Evolutionary conservation across 2,888 invertebrate species (phyloP), one percentile per base, ranked within the genome.

Genomic region (Pilophorus perplexus): DNA sequence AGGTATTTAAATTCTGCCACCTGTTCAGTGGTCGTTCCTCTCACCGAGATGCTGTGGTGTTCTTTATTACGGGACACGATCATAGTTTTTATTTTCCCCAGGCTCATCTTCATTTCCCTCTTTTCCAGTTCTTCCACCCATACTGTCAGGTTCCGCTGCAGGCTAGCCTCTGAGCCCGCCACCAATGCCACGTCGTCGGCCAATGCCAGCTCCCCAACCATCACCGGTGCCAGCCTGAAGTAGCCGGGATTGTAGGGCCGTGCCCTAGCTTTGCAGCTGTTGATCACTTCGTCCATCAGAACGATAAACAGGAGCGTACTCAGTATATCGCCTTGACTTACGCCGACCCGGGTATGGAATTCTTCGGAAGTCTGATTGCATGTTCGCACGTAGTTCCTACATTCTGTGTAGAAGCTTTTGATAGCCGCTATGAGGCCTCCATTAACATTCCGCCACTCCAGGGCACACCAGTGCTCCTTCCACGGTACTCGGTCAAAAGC

Each of bases 401-500:
- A 50, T 12, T 52, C 18, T 3, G 14, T 25, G 1, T 23, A 52
- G 6, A 52, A 14, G 18, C 52, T 25, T 25, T 25, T 23, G 1
- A 52, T 52, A 18, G n/a, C 28, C 14, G 3, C 14, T n/a, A 25
- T 16, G 16, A 25, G 52, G 8, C 16, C n/a, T n/a, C 16, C 20
- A 10, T 20, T 37, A 10, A 62, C 46, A 48, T 28, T 16, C 16
- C 46, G 64, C 48, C 52, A 16, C 33, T 12, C 67, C 46, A 67
- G 66, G 16, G 37, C 59, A 16, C 50, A 67, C 64, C 64, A 69
- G 28, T 66, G 48, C 14, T 54, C 27, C 10, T 40, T 57, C 68
- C 69, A 64, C 14, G 67, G 59, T 16, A 68, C 42, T 10, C 50
- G 67, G 38, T 68, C 68, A 20, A 68, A 69, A 1, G 59, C 68